Conservation (phyloP, 2,888 invertebrate genomes). For the Disparrhopalites patrizii region DNA sequence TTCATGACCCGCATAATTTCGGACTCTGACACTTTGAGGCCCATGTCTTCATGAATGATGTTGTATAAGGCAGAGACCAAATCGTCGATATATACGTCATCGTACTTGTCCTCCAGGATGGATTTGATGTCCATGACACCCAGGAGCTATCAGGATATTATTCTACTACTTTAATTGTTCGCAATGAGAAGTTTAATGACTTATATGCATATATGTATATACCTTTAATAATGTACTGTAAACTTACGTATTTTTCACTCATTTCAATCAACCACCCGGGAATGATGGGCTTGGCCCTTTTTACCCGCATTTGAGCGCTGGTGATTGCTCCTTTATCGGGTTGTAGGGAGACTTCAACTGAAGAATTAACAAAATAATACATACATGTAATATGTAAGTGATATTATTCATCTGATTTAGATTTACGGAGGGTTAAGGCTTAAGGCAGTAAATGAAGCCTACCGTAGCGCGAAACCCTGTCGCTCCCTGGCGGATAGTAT, state of each 20-base stretch:
- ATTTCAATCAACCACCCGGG: slow-evolving; percentile 42
- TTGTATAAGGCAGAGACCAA: background rate
- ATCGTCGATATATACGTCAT: background rate
- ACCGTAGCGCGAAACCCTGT: slow-evolving; percentile 5
- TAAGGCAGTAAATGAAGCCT: background rate
- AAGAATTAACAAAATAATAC: background rate
- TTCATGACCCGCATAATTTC: slow-evolving; percentile 30
- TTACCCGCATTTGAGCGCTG: slow-evolving; percentile 26
- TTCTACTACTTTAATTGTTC: background rate
- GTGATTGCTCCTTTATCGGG: background rate
- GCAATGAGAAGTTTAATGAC: too few relatives aligned
- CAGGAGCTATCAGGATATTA: slow-evolving; percentile 23
- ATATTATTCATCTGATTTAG: background rate
- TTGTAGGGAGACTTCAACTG: slow-evolving; percentile 13
- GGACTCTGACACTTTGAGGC: slow-evolving; percentile 8
- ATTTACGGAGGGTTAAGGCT: background rate
- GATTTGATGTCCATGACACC: slow-evolving; percentile 33
- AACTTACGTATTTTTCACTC: slow-evolving; percentile 27
- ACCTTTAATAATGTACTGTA: background rate
- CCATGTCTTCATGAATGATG: slow-evolving; percentile 13
- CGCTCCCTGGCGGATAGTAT: background rate
- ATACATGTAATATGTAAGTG: background rate
- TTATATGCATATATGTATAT: background rate
- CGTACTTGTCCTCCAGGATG: slow-evolving; percentile 1
- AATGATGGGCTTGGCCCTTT: slow-evolving; percentile 24